A percentile compares a stretch with the other conserved stretches of the same genome.
Conservation (phyloP, 2,797 vertebrate species). For the Antrozous pallidus region DNA sequence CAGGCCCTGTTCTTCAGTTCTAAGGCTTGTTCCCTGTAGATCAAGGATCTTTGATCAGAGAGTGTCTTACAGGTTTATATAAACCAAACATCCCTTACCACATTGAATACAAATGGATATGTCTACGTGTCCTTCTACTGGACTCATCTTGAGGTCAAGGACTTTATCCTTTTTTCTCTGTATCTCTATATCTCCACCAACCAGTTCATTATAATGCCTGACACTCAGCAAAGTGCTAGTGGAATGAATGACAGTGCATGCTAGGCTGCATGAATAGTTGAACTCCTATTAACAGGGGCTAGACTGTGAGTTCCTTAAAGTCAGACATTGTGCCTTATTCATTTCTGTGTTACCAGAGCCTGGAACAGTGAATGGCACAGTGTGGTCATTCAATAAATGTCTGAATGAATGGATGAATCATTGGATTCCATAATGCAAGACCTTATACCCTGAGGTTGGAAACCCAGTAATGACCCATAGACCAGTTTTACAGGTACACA, state of each 20-base stretch:
- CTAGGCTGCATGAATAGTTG: not conserved
- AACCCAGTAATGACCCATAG: not conserved
- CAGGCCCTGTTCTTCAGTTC: not conserved
- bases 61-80: not conserved
- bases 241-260: not conserved
- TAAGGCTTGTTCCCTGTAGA: not conserved
- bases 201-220: not conserved
- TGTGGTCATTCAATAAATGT: not conserved
- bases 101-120: not conserved
- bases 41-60: not conserved
- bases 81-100: not conserved
- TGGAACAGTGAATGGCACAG: not conserved
- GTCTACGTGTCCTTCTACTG: not conserved
- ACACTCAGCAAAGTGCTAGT: not conserved
- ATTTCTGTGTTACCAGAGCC: not conserved
- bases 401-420: not conserved
- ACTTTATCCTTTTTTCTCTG: slow-evolving; percentile 16
- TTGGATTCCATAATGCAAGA: not conserved
- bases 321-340: not conserved
- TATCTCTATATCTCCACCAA: not conserved
- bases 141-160: not conserved
- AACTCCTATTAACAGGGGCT: not conserved
- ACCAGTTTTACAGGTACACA: not conserved
- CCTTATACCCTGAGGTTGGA: not conserved
- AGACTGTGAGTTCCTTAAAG: not conserved